A percentile compares a stretch with the other conserved stretches of the same genome.
Conservation (phyloP, 2,888 invertebrate genomes). For the Perizoma affinitatum region DNA sequence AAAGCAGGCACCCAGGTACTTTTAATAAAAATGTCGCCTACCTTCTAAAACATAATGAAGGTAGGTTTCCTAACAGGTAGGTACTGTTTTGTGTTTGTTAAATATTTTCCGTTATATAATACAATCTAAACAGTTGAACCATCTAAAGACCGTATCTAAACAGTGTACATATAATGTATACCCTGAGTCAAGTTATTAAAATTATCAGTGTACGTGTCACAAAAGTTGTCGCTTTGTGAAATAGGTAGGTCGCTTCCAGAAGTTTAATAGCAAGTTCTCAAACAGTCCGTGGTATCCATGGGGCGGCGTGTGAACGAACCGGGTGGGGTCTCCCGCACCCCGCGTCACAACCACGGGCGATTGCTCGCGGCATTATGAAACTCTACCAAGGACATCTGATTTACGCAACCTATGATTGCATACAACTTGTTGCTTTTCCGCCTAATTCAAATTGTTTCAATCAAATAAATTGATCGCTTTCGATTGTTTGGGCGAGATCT, state of each 20-base stretch:
- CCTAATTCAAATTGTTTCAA: constrained; percentile 32
- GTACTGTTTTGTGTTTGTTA: too few species aligned
- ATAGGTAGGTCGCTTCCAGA: constrained; percentile 36
- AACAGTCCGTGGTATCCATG: constrained; percentile 47
- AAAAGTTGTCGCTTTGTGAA: background rate
- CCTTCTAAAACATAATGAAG: too few species aligned
- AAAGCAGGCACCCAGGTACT: too few species aligned
- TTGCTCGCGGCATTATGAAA: constrained; percentile 56
- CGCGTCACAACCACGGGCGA: constrained; percentile 62
- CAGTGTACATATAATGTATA: too few species aligned
- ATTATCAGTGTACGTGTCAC: background rate
- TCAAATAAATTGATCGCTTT: background rate
- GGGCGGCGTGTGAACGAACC: constrained; percentile 67
- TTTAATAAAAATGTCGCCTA: too few species aligned
- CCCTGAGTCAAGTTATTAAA: background rate
- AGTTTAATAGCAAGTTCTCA: constrained; percentile 26
- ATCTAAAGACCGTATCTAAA: too few species aligned
- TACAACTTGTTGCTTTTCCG: constrained; percentile 34
- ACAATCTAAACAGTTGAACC: too few species aligned
- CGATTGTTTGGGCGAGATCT: background rate
- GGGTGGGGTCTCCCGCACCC: constrained; percentile 55
- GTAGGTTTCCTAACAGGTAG: too few species aligned
- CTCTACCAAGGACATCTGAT: constrained; percentile 51
- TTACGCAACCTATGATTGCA: constrained; percentile 41
- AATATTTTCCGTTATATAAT: too few species aligned